Base-by-base conservation (phyloP, 2,797 vertebrate genomes). In the Lacerta agilis region DNA sequence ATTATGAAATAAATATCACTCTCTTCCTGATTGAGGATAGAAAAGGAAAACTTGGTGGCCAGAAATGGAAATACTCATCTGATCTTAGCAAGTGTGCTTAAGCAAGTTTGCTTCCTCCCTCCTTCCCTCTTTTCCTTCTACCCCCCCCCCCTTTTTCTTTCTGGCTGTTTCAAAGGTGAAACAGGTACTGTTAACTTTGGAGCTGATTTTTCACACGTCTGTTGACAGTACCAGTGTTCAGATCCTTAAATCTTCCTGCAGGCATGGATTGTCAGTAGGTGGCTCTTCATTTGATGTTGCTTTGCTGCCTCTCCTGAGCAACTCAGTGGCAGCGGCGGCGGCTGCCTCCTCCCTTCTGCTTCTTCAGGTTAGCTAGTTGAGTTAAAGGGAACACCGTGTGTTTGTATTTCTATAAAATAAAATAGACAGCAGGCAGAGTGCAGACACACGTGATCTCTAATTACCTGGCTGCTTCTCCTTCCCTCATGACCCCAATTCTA, bases 401-500 rank as follows among this genome's bases (percentile, higher is more conserved):
- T 11, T 0, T 4, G 2, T 10, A 66, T 29, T 41, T 25, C 18
- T 0, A 0, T 0, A 58, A 23, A 0, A 3, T 2, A 41, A 0
- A n/a, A 5, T 2, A 27, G 49, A 13, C 1, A 3, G 43, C 18
- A 41, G 13, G 0, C 9, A 58, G 15, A 0, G 5, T 0, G 0
- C 17, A 10, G 7, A 0, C 43, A 36, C n/a, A 17, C 4, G 1
- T 13, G 3, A 4, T 45, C 41, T 9, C 41, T 89, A 36, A 0
- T 71, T 41, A 7, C n/a, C 0, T 2, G 45, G 23, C 79, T 45
- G 0, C 1, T 77, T 71, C 10, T 91, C 80, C 0, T 76, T 79
- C 91, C 82, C 43, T 75, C 86, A 79, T 92, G 92, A 69, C 92
- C 93, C 90, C 1, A 0, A 91, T 93, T 77, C 87, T 92, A 79